Evolutionary conservation across 1,140 invertebrate species (phyloP), one percentile per base, ranked within the genome.

Genomic region (Asobara japonica): DNA sequence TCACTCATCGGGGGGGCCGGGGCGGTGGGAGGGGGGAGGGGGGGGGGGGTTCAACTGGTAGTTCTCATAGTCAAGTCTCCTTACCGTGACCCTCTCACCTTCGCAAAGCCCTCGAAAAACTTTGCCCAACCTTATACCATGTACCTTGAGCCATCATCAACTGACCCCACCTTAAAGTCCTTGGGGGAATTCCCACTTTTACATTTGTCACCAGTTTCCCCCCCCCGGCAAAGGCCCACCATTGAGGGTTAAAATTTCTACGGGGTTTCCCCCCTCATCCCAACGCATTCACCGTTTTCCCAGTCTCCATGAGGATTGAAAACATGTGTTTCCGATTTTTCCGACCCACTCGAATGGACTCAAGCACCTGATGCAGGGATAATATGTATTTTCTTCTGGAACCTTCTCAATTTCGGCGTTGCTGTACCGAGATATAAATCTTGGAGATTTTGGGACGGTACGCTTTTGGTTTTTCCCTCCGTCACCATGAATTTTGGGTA

Each of bases 271-370:
- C 22, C 20, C 10, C 22, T 3, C 22, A 3, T 45, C 8, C n/a
- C n/a, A n/a, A n/a, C n/a, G n/a, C n/a, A n/a, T n/a, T n/a, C n/a
- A 8, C 41, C 41, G 20, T 31, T 64, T 8, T 64, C 13, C 16
- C n/a, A n/a, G n/a, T n/a, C 33, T 36, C 8, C 13, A 33, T 0
- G n/a, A n/a, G 11, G 13, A 1, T 0, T 11, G 1, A 10, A 62
- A 78, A 76, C 74, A 75, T 71, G 60, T 74, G 74, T 77, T 81
- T 82, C 36, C 45, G 60, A 75, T 79, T 66, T 71, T 45, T 1
- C 7, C 18, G 7, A 2, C 60, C 25, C 41, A 64, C 64, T 41
- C 16, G 8, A 36, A 51, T 22, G 45, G 70, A 68, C 51, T 20
- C 31, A 62, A 70, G 13, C 73, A 72, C 73, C 71, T 77, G 76